Conservation (phyloP, 1,140 invertebrate genomes). For the Asobara japonica region DNA sequence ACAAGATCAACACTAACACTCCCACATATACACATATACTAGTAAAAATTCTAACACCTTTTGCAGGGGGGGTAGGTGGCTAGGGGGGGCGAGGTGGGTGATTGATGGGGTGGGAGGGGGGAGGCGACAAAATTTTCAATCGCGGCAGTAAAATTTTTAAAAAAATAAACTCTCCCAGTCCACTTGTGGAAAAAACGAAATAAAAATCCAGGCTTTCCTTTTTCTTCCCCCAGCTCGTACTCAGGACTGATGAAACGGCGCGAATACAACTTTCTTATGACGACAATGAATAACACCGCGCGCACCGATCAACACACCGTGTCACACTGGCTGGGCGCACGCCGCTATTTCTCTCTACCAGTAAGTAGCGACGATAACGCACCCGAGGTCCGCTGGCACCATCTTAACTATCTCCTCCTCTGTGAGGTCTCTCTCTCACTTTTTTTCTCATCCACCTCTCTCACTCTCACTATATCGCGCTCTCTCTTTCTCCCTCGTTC, state of each 20-base stretch:
- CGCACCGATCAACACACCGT: slow-evolving; percentile 40
- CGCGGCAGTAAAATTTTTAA: no score
- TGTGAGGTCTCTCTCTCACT: slow-evolving; percentile 38
- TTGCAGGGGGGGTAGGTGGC: no score
- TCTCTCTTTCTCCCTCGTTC: background rate
- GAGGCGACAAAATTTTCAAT: no score
- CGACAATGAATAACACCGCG: slow-evolving; percentile 6
- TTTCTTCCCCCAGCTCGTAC: background rate
- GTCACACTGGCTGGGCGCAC: slow-evolving; percentile 58
- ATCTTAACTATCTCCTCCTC: slow-evolving; percentile 48
- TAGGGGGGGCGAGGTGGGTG: no score
- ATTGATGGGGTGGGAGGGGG: no score
- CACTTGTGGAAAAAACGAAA: no score
- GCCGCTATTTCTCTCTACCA: slow-evolving; percentile 45
- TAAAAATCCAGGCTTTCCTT: no score
- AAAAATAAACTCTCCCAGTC: no score
- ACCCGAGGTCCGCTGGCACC: slow-evolving; percentile 53
- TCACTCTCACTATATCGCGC: background rate
- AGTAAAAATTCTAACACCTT: background rate
- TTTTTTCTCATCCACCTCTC: slow-evolving; percentile 39
- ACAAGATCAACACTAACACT: slow-evolving; percentile 25
- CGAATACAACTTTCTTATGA: background rate
- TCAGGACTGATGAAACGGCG: slow-evolving; percentile 11
- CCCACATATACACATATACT: slow-evolving; percentile 7
- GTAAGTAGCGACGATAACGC: slow-evolving; percentile 44